These are phyloP conservation scores for Gastrophryne carolinensis DNA, from an alignment of 2,797 vertebrate genomes.

Conservation along the genomic window DNA sequence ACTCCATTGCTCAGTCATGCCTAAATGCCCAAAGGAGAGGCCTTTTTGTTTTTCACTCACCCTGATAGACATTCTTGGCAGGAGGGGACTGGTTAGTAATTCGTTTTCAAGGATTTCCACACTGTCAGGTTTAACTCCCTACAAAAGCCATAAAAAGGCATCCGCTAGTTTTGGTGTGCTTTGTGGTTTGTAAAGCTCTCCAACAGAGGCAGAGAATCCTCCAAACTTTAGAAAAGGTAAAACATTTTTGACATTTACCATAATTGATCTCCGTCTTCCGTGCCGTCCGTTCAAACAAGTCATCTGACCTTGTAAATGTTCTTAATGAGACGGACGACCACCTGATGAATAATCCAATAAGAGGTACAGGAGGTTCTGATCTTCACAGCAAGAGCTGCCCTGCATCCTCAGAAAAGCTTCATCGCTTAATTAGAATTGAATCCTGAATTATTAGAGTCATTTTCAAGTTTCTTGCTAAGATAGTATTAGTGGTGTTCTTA, in stretches of 20 bases:
- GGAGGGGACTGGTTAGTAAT: constrained; percentile 37
- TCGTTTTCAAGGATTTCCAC: constrained; percentile 1
- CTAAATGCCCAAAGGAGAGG: constrained; percentile 28
- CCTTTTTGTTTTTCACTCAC: constrained; percentile 52
- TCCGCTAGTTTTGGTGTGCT: no score
- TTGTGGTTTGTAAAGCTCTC: no score
- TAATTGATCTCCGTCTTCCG: no score
- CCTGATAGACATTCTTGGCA: constrained; percentile 22
- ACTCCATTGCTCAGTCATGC: constrained; percentile 55
- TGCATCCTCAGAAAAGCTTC: constrained; percentile 32
- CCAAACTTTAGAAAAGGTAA: no score
- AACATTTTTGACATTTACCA: no score
- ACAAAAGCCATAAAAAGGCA: no score
- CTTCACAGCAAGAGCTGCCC: constrained; percentile 53
- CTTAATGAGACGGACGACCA: constrained; percentile 62
- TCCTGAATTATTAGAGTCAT: no score
- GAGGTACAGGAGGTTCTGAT: constrained; percentile 63
- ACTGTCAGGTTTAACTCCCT: no score
- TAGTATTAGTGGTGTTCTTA: no score
- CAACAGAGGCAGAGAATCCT: no score
- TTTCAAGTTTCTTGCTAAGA: no score
- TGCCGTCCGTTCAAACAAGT: constrained; percentile 50
- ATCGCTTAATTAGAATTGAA: constrained; percentile 41
- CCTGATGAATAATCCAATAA: constrained; percentile 64
- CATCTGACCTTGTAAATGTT: constrained; percentile 58